phyloP scores from a whole-genome alignment of 2,888 invertebrate species.

The Pachymerium ferrugineum region DNA sequence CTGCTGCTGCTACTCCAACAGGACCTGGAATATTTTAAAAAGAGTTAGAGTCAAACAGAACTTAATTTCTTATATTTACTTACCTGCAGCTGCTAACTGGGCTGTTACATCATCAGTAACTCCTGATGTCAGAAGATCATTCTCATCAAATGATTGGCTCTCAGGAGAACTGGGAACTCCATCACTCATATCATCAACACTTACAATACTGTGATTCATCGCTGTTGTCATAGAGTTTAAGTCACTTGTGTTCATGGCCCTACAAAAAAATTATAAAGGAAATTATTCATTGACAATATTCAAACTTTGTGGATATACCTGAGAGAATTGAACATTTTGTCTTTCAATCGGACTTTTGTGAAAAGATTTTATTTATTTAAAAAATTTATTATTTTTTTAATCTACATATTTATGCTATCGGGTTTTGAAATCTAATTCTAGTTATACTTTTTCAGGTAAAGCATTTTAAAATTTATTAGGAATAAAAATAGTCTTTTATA shows the following conservation, averaged over 20 bases:
- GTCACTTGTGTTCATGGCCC: conserved; percentile 5
- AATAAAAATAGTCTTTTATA: no score
- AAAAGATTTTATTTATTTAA: no score
- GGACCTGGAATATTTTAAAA: no score
- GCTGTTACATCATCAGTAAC: conserved; percentile 93
- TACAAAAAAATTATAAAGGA: neutral
- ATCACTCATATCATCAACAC: conserved; percentile 45
- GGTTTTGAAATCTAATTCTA: no score
- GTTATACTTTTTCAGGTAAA: no score
- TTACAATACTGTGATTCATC: conserved; percentile 39
- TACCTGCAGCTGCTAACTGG: conserved; percentile 91
- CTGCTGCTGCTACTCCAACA: conserved; percentile 92
- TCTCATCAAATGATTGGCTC: conserved; percentile 57
- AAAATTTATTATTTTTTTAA: no score
- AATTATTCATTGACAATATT: neutral
- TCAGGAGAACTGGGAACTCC: conserved; percentile 47
- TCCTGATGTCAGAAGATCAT: conserved; percentile 70
- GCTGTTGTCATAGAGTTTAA: conserved; percentile 35
- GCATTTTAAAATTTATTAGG: no score
- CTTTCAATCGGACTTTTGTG: neutral
- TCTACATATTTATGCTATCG: no score
- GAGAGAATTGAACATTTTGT: neutral
- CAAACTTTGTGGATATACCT: neutral
- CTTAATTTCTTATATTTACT: no score
- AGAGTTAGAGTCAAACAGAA: no score